Base-by-base conservation (phyloP, 2,113 vertebrate species). In the Anarrhichthys ocellatus region DNA sequence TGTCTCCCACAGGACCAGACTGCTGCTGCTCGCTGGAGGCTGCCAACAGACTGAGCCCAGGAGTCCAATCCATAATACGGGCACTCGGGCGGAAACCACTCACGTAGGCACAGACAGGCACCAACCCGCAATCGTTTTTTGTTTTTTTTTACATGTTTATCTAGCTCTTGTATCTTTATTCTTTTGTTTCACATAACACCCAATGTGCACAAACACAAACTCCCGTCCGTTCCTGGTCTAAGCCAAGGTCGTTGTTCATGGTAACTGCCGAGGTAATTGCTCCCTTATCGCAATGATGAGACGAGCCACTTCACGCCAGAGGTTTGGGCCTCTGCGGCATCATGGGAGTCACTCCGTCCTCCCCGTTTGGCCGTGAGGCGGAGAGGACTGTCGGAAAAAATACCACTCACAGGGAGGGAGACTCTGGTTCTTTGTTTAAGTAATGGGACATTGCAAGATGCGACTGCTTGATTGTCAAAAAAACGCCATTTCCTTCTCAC, bases 171-270 rank as follows among this genome's bases (percentile, higher is more conserved):
- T 42, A 27, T 82, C 22, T 46, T 38, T 64, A 18, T 46, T 18
- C 8, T 44, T 67, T 67, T 66, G 22, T 24, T 50, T 73, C 73
- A 69, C 61, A 29, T 13, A 52, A 29, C 7, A 1, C 34, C 20
- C 76, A 7, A 11, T 9, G 11, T 64, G 6, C 52, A 46, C 58
- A 72, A 58, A 66, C 75, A 72, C 73, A 59, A 44, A 68, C 62
- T 7, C 20, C 29, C 11, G 10, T 22, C 11, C 2, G 0, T 66
- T 29, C 54, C 22, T 34, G 76, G 86, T 89, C 6, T 13, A 48
- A 86, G 82, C 72, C 87, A 88, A 91, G 82, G 89, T 89, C 56
- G 2, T 69, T 10, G 59, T 83, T 70, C 0, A 9, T 48, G 46
- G 84, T 13, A 18, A 70, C 79, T 13, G 70, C 61, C 1, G 59